Evolutionary conservation across 2,888 invertebrate species (phyloP).

Genomic region (Xestia ashworthii): DNA sequence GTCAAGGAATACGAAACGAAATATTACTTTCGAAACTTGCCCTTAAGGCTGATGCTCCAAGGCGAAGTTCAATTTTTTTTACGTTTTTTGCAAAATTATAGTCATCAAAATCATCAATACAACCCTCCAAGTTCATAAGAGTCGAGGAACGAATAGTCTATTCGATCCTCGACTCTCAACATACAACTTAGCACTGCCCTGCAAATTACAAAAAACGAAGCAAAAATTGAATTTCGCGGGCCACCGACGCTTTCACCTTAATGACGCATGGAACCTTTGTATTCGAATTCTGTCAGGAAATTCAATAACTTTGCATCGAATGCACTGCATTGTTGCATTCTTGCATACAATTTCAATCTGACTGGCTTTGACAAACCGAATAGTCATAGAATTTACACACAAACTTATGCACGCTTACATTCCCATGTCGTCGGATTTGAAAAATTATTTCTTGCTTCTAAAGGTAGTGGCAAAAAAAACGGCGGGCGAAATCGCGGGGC

Average conservation of each 20-base stretch:
- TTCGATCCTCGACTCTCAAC: too few relatives aligned
- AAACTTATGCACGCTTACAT: neutral
- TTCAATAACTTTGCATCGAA: slow-evolving; percentile 67
- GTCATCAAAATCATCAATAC: too few relatives aligned
- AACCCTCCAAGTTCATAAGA: too few relatives aligned
- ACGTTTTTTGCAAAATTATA: too few relatives aligned
- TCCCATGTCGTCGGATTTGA: neutral
- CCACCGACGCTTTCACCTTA: too few relatives aligned
- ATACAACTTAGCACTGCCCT: too few relatives aligned
- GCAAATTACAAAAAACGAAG: too few relatives aligned
- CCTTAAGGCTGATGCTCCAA: neutral
- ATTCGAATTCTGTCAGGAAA: slow-evolving; percentile 16
- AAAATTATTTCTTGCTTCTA: neutral
- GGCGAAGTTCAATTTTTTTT: too few relatives aligned
- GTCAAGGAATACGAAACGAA: neutral
- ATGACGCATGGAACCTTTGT: slow-evolving; percentile 28
- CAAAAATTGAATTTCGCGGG: too few relatives aligned
- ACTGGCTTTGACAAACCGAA: neutral
- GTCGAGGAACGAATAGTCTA: too few relatives aligned
- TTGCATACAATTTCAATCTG: slow-evolving; percentile 55
- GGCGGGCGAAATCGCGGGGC: neutral
- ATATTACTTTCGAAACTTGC: neutral
- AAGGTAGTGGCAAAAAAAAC: neutral
- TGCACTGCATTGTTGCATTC: slow-evolving; percentile 68
- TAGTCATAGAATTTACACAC: slow-evolving; percentile 1